phyloP scores from a whole-genome alignment of 2,888 invertebrate genomes.

The Cryptus viduatorius region DNA sequence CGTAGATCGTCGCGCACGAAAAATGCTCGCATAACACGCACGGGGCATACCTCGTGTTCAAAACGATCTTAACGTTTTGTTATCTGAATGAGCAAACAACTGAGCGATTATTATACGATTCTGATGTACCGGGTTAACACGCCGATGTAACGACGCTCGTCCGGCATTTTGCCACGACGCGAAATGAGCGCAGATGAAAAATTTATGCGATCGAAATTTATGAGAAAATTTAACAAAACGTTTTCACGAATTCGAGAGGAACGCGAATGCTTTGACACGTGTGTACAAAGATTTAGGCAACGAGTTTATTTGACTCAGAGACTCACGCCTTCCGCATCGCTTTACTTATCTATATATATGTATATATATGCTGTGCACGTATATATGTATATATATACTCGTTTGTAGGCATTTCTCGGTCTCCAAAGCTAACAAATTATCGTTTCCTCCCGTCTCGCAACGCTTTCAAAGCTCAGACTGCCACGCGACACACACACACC shows the following conservation, averaged over 20 bases:
- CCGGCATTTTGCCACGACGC: background rate
- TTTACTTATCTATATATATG: conserved; percentile 1
- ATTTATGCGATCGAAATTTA: background rate
- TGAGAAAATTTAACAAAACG: background rate
- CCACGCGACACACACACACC: background rate
- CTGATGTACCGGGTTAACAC: background rate
- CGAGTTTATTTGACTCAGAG: background rate
- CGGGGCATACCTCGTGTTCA: background rate
- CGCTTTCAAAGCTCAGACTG: background rate
- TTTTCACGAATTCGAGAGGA: background rate
- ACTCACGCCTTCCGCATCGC: background rate
- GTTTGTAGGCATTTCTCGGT: conserved; percentile 6
- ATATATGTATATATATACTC: background rate
- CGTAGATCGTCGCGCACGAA: background rate
- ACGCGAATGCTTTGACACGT: background rate
- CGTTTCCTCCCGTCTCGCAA: background rate
- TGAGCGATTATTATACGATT: conserved; percentile 14
- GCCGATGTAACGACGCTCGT: background rate
- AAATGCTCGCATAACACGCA: background rate
- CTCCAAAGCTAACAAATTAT: conserved; percentile 3
- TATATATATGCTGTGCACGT: background rate
- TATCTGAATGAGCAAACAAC: conserved; percentile 32
- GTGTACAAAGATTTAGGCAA: background rate
- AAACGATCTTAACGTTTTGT: conserved; percentile 10
- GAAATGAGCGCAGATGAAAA: background rate